Evolutionary conservation across 1,140 invertebrate genomes (phyloP), one percentile per base, ranked within the genome.

Genomic region (Papilio glaucus): DNA sequence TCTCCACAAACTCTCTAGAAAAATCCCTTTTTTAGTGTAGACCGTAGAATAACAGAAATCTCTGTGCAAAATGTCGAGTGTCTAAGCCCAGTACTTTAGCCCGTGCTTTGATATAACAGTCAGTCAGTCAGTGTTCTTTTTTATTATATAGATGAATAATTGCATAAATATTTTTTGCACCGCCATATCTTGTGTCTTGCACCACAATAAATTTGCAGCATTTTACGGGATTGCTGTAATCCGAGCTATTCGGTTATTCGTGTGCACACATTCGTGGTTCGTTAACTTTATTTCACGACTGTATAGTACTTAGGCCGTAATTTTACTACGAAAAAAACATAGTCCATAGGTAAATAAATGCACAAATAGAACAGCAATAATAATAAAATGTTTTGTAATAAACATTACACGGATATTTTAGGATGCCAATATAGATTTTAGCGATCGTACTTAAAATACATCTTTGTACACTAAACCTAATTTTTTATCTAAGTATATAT

Each of bases 281-380:
- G 90, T 90, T 92, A 89, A 90, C 85, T 89, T 90, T 90, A 85
- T 88, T 90, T 85, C 87, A 89, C 84, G 85, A 88, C 85, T 83
- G 83, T 86, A 85, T 78, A 76, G 79, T 85, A 86, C 86, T 89
- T 89, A 90, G 87, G 87, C 84, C 82, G 86, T 87, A 84, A 88
- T 85, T 85, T 82, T 73, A 78, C 49, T 75, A 42, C 33, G 33
- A 21, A 39, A 63, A 62, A 24, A 24, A 53, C 18, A 18, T 42
- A 1, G 41, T 9, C 49, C 49, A 9, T 53, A 53, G 42, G 42
- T 6, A 15, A 45, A 53, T 24, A 26, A 9, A 24, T 6, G 29
- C 29, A 24, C 9, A 18, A 21, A 53, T 8, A 9, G 8, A 21
- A 24, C 29, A 33, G 29, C 2, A 33, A 33, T 33, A 33, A 33